Evolutionary conservation across 1,140 invertebrate species (phyloP), one percentile per base, ranked within the genome.

Genomic region (Saccostrea echinata): DNA sequence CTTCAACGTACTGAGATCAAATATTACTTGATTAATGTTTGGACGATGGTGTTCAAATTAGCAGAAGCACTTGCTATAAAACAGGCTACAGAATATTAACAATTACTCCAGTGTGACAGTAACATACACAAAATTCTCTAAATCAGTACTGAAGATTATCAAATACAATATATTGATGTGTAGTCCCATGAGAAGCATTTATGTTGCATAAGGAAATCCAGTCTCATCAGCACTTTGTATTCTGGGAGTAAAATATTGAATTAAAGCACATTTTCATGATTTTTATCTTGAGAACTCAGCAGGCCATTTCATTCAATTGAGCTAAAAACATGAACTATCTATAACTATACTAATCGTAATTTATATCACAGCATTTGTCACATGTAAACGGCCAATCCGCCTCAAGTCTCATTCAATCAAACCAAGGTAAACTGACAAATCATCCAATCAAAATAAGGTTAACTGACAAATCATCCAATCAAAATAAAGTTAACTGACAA

Each of bases 301-400:
- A 76, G 68, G 68, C 27, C 68, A 76, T 13, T 27, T 68, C 68
- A 76, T 16, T 76, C 30, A 76, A 76, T 76, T 76, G 68, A 76
- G 68, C 68, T 30, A 76, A 13, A n/a, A 21, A 61, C 18, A 61
- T 61, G 55, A 76, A 76, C 68, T 30, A 76, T 76, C 68, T 76
- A 76, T 2, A 30, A 30, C 8, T 76, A 16, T 27, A 30, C 24
- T 27, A 30, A 16, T 76, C 12, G 68, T 76, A 76, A 76, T 30
- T 76, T 76, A 76, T 76, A 76, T 76, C 68, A 76, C 68, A 76
- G 68, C 68, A 76, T 27, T 76, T 76, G 68, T 76, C 68, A 76
- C 68, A 76, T 76, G 68, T 76, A 27, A 76, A 76, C 68, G 27
- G 24, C 68, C 24, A 27, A 76, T 76, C 68, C 11, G 68, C 9